Percentiles rank a stretch among this genome's conserved stretches.
These are phyloP conservation scores for Polylopha cassiicola DNA, from an alignment of 2,888 invertebrate genomes.

Conservation along the genomic window DNA sequence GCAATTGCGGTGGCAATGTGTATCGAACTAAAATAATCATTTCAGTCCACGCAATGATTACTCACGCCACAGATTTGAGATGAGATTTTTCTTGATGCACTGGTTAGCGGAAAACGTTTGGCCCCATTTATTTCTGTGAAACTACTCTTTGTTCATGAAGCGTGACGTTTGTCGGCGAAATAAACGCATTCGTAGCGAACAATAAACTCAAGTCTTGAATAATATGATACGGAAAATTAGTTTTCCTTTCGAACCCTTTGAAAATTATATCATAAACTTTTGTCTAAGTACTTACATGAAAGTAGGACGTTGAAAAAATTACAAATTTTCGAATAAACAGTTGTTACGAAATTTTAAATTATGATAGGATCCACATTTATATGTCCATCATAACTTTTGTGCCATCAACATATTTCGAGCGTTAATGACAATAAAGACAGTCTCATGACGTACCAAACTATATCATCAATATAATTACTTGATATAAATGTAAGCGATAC, in stretches of 20 bases:
- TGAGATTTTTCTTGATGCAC: slow-evolving; percentile 17
- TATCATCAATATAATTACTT: slow-evolving; percentile 8
- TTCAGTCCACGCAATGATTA: slow-evolving; percentile 17
- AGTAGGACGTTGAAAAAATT: too few relatives aligned
- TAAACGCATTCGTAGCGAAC: background rate
- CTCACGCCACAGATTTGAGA: slow-evolving; percentile 12
- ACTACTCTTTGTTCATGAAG: slow-evolving; percentile 10
- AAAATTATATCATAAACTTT: too few relatives aligned
- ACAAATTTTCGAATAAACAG: too few relatives aligned
- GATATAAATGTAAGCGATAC: slow-evolving; percentile 18
- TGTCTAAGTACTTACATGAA: too few relatives aligned
- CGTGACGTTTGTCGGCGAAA: slow-evolving; percentile 9
- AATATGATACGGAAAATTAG: background rate
- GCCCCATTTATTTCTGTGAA: slow-evolving; percentile 13
- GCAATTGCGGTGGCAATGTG: background rate
- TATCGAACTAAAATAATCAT: slow-evolving; percentile 13
- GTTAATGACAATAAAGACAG: too few relatives aligned
- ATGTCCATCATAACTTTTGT: slow-evolving; percentile 4
- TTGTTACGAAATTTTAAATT: too few relatives aligned
- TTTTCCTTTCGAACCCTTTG: background rate
- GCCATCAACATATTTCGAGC: background rate
- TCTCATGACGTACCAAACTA: slow-evolving; percentile 12
- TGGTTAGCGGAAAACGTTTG: slow-evolving; percentile 18
- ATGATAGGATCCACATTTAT: too few relatives aligned
- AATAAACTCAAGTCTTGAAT: background rate